These are phyloP conservation scores for Phenganax marumi DNA, from an alignment of 92 coral and sea anemone genomes.

Conservation along the genomic window DNA sequence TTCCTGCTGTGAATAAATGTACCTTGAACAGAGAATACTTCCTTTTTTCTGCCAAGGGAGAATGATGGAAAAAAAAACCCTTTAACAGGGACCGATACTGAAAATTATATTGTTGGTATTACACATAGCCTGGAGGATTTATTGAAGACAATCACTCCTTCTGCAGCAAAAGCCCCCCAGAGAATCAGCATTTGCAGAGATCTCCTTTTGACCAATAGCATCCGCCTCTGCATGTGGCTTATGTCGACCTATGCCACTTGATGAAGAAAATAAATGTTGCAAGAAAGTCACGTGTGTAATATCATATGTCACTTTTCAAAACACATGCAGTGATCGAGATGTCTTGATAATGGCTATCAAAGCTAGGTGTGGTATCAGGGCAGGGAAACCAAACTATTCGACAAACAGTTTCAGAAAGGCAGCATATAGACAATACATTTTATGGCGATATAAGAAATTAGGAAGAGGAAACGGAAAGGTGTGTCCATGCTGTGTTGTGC, in stretches of 20 bases:
- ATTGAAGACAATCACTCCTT: slow-evolving; percentile 15
- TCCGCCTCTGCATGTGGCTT: slow-evolving; percentile 50
- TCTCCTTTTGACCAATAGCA: not conserved
- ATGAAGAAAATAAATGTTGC: slow-evolving; percentile 60
- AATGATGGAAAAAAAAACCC: too few species aligned
- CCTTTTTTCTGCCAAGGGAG: too few species aligned
- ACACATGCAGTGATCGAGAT: slow-evolving; percentile 54
- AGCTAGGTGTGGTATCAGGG: slow-evolving; percentile 66
- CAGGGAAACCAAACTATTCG: slow-evolving; percentile 54
- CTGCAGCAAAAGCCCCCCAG: not conserved
- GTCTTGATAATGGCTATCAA: slow-evolving; percentile 56
- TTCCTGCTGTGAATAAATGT: too few species aligned
- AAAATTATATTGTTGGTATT: not conserved
- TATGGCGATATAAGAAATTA: slow-evolving; percentile 62
- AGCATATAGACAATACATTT: slow-evolving; percentile 55
- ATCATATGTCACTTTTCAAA: slow-evolving; percentile 51
- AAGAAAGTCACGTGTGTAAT: slow-evolving; percentile 56
- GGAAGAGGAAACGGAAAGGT: slow-evolving; percentile 63
- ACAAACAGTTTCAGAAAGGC: slow-evolving; percentile 58
- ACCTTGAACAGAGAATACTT: too few species aligned
- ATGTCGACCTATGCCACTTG: slow-evolving; percentile 55
- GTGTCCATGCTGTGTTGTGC: slow-evolving; percentile 59
- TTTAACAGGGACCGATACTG: not conserved
- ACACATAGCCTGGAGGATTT: not conserved
- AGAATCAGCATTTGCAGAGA: slow-evolving; percentile 13